Evolutionary conservation across 2,113 vertebrate genomes (phyloP), one percentile per base, ranked within the genome.

Genomic region (Ptychochromis oligacanthus): DNA sequence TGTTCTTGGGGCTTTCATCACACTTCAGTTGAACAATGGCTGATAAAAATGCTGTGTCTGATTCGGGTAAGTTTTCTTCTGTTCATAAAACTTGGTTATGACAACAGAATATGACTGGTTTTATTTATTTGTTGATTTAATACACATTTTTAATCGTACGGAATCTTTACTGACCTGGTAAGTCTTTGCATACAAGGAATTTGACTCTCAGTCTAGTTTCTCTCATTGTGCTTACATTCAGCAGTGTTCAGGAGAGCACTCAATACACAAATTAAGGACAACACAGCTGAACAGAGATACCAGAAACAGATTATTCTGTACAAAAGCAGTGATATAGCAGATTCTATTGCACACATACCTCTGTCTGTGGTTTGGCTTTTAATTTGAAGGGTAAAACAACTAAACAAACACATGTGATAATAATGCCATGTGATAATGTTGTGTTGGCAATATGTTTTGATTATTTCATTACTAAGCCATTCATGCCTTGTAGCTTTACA

Each of bases 141-240:
- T n/a, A 22, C 38, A 40, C 3, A 67, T 67, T 67, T 67, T 67
- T 18, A 26, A 64, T 64, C 61, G 24, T 13, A 65, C 15, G 20
- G 5, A 6, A 18, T 61, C 20, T 31, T 61, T 61, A 36, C 22
- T 49, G 64, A 22, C 3, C 0, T 3, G 13, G 13, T 46, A 46
- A 26, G 38, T 28, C 40, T 46, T 67, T 67, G 64, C 22, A 46
- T 18, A 67, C 22, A 26, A 14, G 22, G 64, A 67, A 52, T 18
- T 0, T 67, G 62, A 46, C 1, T 67, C 2, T 67, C 8, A 24
- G 38, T 67, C 8, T 6, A 0, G 0, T 15, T 26, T 10, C 4
- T 46, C 12, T 64, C 34, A 0, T 64, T 64, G 61, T 24, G 61
- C 12, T 64, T 40, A 64, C 0, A 64, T 40, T 64, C 20, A 20